Base-by-base conservation (phyloP, 2,113 vertebrate genomes). In the Plestiodon gilberti region DNA sequence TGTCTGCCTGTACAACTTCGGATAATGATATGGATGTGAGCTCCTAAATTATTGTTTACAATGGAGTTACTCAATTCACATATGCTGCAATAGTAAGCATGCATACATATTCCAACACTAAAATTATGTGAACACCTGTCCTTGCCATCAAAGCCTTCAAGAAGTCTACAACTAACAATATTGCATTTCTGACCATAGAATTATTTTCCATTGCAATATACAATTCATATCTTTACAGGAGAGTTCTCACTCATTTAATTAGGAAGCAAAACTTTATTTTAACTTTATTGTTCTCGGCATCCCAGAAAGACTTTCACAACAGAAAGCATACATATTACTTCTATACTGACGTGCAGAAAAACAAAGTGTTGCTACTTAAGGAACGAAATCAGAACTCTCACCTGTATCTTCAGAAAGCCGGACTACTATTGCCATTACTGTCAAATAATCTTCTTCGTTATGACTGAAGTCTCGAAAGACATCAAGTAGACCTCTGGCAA, bases 391-490 rank as follows among this genome's bases (percentile, higher is more conserved):
- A 1, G 43, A 67, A 55, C 40, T 85, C 94, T 93, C 95, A 99
- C 98, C 98, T 98, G 97, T 95, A 91, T 98, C 98, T 96, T 98
- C 98, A 77, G 98, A 98, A 93, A 98, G 96, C 87, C 97, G 96
- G 93, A 97, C 96, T 82, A 97, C 93, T 38, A 98, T 97, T 91
- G 98, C 97, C 97, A 98, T 97, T 80, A 98, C 97, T 81, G 96
- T 98, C 91, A 98, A 93, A 88, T 98, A 98, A 91, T 98, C 97
- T 89, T 98, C 97, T 88, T 98, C 98, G 89, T 97, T 97, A 89
- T 95, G 96, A 90, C 98, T 97, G 94, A 98, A 98, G 92, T 98
- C 98, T 93, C 97, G 95, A 88, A 99, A 97, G 90, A 98, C 93
- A 74, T 97, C 97, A 80, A 98, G 94, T 61, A 98, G 96, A 77